A percentile compares a stretch with the other conserved stretches of the same genome.
These are phyloP conservation scores for Crematogaster levior DNA, from an alignment of 2,888 invertebrate species.

Conservation along the genomic window DNA sequence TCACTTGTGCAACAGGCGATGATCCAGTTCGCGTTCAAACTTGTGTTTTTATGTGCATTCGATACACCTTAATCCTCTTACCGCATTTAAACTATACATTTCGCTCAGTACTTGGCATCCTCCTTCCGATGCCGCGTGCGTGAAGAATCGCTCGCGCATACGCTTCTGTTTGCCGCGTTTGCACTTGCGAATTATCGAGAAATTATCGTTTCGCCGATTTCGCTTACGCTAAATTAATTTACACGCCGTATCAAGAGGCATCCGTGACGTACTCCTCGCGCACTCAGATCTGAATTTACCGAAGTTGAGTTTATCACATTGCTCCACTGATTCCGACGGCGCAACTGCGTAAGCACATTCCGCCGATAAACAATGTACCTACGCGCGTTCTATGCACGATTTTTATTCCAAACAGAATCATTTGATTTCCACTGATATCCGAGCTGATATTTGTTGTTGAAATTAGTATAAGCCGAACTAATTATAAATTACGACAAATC, in stretches of 20 bases:
- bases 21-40: conserved; percentile 64
- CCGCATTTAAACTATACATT: conserved; percentile 68
- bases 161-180: conserved; percentile 40
- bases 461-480: not conserved
- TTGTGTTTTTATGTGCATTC: conserved; percentile 73
- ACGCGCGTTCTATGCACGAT: not conserved
- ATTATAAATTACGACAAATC: not conserved
- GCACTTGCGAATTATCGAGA: conserved; percentile 47
- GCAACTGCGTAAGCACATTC: not conserved
- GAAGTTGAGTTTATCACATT: not conserved
- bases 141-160: conserved; percentile 14
- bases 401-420: conserved; percentile 21
- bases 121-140: conserved; percentile 1
- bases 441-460: not conserved
- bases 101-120: conserved; percentile 18
- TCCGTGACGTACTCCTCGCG: not conserved
- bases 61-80: conserved; percentile 74
- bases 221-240: conserved; percentile 66
- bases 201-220: conserved; percentile 38
- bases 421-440: conserved; percentile 4
- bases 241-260: not conserved
- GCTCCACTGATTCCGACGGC: not conserved
- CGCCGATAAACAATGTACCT: conserved; percentile 15
- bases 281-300: not conserved
- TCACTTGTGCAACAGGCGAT: conserved; percentile 72